Percentiles rank a stretch among this genome's conserved stretches.
Conservation (phyloP, 2,113 vertebrate species). For the Limnothrissa miodon region DNA sequence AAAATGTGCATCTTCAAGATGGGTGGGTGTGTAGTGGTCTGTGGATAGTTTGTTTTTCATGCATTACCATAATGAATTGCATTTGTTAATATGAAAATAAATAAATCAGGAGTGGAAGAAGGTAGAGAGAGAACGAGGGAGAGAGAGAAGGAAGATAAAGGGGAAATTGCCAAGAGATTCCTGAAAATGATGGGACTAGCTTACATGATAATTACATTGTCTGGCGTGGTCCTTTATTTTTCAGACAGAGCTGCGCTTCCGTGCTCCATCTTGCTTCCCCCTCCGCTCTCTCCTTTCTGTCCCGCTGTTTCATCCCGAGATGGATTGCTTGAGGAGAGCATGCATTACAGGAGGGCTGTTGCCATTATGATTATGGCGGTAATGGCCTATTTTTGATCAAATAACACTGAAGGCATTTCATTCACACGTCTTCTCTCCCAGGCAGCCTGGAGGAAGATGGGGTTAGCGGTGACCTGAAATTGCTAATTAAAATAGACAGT, state of each 20-base stretch:
- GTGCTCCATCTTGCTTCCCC: constrained; percentile 47
- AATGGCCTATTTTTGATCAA: constrained; percentile 62
- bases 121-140: background rate
- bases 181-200: constrained; percentile 45
- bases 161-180: constrained; percentile 43
- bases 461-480: constrained; percentile 56
- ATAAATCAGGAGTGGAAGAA: background rate
- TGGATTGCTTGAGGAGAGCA: constrained; percentile 45
- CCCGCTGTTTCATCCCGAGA: constrained; percentile 40
- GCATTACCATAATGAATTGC: constrained; percentile 45
- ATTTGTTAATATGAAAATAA: constrained; percentile 32
- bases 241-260: constrained; percentile 45
- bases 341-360: constrained; percentile 47
- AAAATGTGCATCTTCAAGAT: constrained; percentile 3
- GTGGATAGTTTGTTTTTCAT: constrained; percentile 45
- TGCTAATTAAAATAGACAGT: constrained; percentile 66
- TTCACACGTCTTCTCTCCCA: constrained; percentile 54
- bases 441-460: constrained; percentile 49
- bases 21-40: constrained; percentile 1
- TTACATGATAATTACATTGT: constrained; percentile 53
- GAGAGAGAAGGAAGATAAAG: constrained; percentile 24
- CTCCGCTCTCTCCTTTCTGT: constrained; percentile 26
- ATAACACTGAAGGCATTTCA: constrained; percentile 56
- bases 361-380: constrained; percentile 54
- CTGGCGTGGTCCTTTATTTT: constrained; percentile 37